phyloP scores from a whole-genome alignment of 2,113 vertebrate species.

The Chionomys nivalis region DNA sequence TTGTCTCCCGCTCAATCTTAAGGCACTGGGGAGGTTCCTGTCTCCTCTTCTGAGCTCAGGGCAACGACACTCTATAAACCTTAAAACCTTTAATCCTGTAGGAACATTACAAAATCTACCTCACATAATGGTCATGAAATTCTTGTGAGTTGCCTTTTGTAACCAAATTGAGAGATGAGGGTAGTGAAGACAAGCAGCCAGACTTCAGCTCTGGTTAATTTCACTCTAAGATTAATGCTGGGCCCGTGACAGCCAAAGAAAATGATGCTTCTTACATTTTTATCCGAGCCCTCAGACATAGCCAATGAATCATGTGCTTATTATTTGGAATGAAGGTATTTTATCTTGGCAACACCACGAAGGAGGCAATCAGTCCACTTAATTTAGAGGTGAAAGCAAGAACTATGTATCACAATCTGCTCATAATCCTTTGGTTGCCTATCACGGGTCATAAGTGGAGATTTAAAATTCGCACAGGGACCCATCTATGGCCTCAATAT shows the following conservation, averaged over 20 bases:
- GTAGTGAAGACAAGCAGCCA: not conserved
- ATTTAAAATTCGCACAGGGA: conserved; percentile 11
- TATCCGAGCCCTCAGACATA: not conserved
- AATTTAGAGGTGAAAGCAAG: not conserved
- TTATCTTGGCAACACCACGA: conserved; percentile 1
- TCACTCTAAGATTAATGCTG: not conserved
- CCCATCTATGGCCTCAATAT: not conserved
- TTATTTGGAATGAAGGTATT: not conserved
- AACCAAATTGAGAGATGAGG: not conserved
- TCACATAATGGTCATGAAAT: not conserved
- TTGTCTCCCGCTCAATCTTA: not conserved
- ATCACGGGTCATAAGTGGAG: not conserved
- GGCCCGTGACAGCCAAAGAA: not conserved
- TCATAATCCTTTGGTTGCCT: not conserved
- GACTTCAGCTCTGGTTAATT: not conserved
- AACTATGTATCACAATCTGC: not conserved
- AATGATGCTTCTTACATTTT: not conserved
- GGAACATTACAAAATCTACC: not conserved
- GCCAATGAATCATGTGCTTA: not conserved
- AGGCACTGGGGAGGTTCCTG: not conserved
- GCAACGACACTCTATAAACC: not conserved
- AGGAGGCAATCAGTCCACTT: not conserved
- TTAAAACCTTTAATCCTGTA: not conserved
- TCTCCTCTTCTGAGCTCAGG: not conserved
- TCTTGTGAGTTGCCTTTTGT: not conserved